A percentile compares a stretch with the other conserved stretches of the same genome.
phyloP scores from a whole-genome alignment of 1,140 invertebrate species.

The Heliconius eleuchia region DNA sequence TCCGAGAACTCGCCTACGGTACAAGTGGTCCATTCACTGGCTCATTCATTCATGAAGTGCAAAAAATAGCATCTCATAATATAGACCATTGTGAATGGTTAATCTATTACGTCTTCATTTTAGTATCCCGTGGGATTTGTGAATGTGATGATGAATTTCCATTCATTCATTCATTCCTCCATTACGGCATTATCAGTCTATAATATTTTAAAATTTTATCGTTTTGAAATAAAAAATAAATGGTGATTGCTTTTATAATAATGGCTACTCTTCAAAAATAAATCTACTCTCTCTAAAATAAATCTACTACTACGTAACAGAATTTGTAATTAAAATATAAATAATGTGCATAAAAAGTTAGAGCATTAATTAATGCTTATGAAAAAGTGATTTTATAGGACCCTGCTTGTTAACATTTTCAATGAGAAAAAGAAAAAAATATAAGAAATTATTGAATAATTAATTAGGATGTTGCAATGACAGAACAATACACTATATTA shows the following conservation, averaged over 20 bases:
- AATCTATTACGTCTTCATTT: conserved; percentile 70
- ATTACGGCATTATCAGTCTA: conserved; percentile 26
- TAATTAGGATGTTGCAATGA: conserved; percentile 5
- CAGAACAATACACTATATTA: conserved; percentile 7
- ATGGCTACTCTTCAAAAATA: too few relatives aligned
- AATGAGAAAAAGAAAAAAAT: not conserved
- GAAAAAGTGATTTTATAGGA: not conserved
- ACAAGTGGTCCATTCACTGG: conserved; percentile 53
- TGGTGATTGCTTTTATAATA: not conserved
- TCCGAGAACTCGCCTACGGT: conserved; percentile 44
- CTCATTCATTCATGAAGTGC: conserved; percentile 56
- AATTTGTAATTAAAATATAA: not conserved
- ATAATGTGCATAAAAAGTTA: not conserved
- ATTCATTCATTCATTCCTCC: conserved; percentile 55
- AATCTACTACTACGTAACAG: too few relatives aligned
- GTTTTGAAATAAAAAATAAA: conserved; percentile 1
- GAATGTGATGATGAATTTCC: conserved; percentile 59
- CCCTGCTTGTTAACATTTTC: not conserved
- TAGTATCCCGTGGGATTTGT: conserved; percentile 62
- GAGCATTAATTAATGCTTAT: not conserved
- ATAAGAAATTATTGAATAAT: not conserved
- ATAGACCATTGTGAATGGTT: conserved; percentile 52
- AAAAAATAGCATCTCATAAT: conserved; percentile 52
- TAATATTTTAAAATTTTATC: conserved; percentile 27
- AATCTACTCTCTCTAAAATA: not conserved